A percentile compares a stretch with the other conserved stretches of the same genome.
These are phyloP conservation scores for Oncorhynchus gorbuscha DNA, from an alignment of 2,113 vertebrate species.

Conservation along the genomic window DNA sequence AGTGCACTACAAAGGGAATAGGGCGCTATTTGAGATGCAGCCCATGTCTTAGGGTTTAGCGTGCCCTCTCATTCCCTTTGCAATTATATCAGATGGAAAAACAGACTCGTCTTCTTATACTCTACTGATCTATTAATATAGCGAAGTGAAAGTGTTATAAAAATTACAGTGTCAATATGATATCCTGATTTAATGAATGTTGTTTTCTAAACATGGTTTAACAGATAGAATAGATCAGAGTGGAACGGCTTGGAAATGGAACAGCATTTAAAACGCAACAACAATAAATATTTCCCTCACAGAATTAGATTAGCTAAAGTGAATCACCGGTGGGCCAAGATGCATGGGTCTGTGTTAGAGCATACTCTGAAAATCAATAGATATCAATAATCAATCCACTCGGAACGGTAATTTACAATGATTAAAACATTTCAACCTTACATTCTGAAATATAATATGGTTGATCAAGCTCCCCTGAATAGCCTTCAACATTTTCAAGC, in stretches of 20 bases:
- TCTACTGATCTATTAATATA: background rate
- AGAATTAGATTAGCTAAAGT: conserved; percentile 29
- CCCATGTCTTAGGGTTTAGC: too few relatives aligned
- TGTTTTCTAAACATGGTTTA: background rate
- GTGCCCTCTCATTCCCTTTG: too few relatives aligned
- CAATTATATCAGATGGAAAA: too few relatives aligned
- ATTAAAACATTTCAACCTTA: background rate
- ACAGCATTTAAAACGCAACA: background rate
- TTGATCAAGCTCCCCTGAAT: conserved; percentile 21
- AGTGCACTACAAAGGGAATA: background rate
- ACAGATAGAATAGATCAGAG: background rate
- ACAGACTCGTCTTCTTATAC: background rate
- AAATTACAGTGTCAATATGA: background rate
- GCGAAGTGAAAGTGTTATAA: background rate
- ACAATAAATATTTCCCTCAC: background rate
- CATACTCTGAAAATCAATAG: conserved; percentile 30
- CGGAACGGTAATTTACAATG: conserved; percentile 21
- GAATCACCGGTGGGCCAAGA: conserved; percentile 4
- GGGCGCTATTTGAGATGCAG: too few relatives aligned
- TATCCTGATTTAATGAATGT: background rate
- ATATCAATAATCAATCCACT: conserved; percentile 23
- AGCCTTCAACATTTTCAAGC: background rate
- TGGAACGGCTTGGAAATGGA: background rate
- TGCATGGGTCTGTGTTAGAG: conserved; percentile 12
- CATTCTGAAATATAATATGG: conserved; percentile 2